Base-by-base conservation (phyloP, 2,113 vertebrate genomes). In the Oreochromis aureus region DNA sequence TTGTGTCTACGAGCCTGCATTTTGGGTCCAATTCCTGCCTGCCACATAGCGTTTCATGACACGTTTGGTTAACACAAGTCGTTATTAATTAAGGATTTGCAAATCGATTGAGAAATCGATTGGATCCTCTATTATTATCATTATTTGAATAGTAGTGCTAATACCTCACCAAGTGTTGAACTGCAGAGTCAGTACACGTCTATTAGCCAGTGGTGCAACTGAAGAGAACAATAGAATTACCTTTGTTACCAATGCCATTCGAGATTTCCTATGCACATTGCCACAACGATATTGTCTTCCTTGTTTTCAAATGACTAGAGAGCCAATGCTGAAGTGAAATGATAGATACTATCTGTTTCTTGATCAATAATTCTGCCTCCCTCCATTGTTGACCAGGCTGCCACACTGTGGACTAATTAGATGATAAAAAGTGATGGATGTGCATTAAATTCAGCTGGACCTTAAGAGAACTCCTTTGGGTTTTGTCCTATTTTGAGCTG, bases 381-480 rank as follows among this genome's bases (percentile, higher is more conserved):
- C 94, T 96, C 91, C 94, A 92, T 94, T 93, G 97, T 97, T 97
- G 97, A 97, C 97, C 96, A 94, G 95, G 69, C 96, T 98, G 98
- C 97, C 97, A 97, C 97, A 96, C 96, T 95, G 95, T 86, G 93
- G 95, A 97, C 98, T 98, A 99, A 99, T 99, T 98, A 98, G 98
- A 98, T 97, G 98, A 98, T 98, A 98, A 98, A 98, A 98, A 96
- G 97, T 98, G 98, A 99, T 99, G 97, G 98, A 99, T 99, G 97
- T 96, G 97, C 97, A 97, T 97, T 97, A 97, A 97, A 98, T 94
- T 96, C 97, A 93, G 97, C 95, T 95, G 96, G 95, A 96, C 95
- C 96, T 96, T 94, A 93, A 96, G 95, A 93, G 90, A 91, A 96
- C 93, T 97, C 97, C 97, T 97, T 87, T 87, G 97, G 97, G 98